Base-by-base conservation (phyloP, 1,140 invertebrate genomes). In the Drosophila trapezifrons region DNA sequence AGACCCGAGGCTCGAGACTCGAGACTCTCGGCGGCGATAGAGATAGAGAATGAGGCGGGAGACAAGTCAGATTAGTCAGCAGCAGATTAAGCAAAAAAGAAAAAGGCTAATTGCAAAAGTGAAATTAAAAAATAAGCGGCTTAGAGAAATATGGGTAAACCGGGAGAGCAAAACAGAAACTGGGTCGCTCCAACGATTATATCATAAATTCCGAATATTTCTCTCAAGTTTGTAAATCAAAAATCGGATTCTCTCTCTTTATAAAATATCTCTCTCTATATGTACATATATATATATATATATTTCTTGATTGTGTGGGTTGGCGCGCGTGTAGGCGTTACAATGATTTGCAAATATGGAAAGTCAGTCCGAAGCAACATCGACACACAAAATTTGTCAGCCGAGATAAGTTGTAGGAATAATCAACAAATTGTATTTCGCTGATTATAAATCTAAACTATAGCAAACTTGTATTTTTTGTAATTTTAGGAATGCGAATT, bases 321-420 rank as follows among this genome's bases (percentile, higher is more conserved):
- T 56, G 47, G 20, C 5, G 43, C 62, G 37, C 25, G 17, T 64
- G 60, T 75, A 49, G 66, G 71, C 71, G 78, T 77, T 71, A 65
- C 49, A 52, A 76, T 83, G 80, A 79, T 72, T 83, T 72, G 71
- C 80, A 76, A 83, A 58, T 69, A 56, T 72, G 9, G n/a, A 54
- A 43, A 54, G 20, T 45, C 17, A 60, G 57, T 10, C 27, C 13
- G 9, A 38, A 57, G 60, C 20, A 32, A 56, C 10, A 70, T 47
- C 18, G 17, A 12, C 45, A 45, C 49, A n/a, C 43, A 65, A 66
- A 66, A 10, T 13, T 65, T 38, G 18, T 70, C n/a, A 45, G 17
- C 10, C 15, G 9, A 32, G n/a, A 42, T 40, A 43, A 43, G 32
- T 32, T 4, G 15, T n/a, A 13, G 13, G 18, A 40, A 64, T 43